A percentile compares a stretch with the other conserved stretches of the same genome.
These are phyloP conservation scores for Vulpes vulpes DNA, from an alignment of 2,113 vertebrate genomes.

Conservation along the genomic window DNA sequence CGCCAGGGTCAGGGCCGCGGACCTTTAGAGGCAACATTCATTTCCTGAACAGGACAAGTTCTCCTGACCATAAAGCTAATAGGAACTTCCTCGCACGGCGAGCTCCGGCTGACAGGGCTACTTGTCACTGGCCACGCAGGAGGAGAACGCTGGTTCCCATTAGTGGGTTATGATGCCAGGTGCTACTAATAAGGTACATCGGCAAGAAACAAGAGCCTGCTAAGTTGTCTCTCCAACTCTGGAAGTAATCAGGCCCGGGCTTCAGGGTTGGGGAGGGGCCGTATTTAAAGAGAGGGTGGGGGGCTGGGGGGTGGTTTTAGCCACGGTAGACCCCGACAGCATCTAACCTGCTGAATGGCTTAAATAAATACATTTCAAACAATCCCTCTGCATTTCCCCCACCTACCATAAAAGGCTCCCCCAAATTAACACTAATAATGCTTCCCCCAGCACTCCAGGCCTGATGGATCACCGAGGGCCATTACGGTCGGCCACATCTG, in stretches of 20 bases:
- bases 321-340: background rate
- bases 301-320: background rate
- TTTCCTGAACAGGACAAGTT: constrained; percentile 95
- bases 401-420: constrained; percentile 77
- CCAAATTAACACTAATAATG: constrained; percentile 83
- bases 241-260: constrained; percentile 89
- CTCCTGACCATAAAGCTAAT: constrained; percentile 95
- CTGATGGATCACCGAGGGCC: constrained; percentile 83
- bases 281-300: background rate
- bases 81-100: constrained; percentile 90
- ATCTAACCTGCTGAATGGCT: constrained; percentile 66
- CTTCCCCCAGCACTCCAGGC: constrained; percentile 76
- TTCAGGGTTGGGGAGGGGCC: constrained; percentile 59
- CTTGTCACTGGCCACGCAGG: constrained; percentile 84
- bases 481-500: constrained; percentile 82
- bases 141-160: constrained; percentile 91
- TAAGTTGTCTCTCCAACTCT: constrained; percentile 88
- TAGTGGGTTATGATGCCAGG: constrained; percentile 91
- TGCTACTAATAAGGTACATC: constrained; percentile 94
- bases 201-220: constrained; percentile 89
- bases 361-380: constrained; percentile 75
- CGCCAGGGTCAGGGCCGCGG: constrained; percentile 88
- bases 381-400: constrained; percentile 47
- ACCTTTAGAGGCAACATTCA: constrained; percentile 91
- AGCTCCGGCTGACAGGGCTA: constrained; percentile 84